These are phyloP conservation scores for Cyanoramphus novaezelandiae DNA, from an alignment of 2,113 vertebrate species.

Conservation along the genomic window DNA sequence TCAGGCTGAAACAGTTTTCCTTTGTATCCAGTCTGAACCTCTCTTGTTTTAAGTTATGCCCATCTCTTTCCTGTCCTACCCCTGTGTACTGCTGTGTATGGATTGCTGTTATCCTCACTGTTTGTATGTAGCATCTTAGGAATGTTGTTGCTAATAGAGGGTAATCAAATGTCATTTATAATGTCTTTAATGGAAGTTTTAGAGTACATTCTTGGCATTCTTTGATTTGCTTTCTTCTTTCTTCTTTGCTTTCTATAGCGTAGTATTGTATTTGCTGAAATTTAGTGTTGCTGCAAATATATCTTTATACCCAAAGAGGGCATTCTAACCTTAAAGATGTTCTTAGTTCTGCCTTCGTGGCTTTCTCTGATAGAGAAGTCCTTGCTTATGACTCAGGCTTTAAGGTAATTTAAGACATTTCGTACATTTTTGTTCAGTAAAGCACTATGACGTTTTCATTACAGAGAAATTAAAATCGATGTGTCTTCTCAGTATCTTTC, in stretches of 20 bases:
- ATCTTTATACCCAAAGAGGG: slow-evolving; percentile 73
- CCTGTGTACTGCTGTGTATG: neutral
- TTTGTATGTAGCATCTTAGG: neutral
- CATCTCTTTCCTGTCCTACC: neutral
- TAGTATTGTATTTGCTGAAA: neutral
- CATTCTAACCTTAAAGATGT: slow-evolving; percentile 69
- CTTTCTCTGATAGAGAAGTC: neutral
- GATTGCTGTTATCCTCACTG: neutral
- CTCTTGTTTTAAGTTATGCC: neutral
- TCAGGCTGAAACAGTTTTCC: neutral
- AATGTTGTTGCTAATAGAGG: neutral
- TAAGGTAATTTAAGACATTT: slow-evolving; percentile 22
- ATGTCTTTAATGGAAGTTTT: neutral
- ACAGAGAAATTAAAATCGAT: neutral
- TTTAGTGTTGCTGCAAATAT: slow-evolving; percentile 23
- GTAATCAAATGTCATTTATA: neutral
- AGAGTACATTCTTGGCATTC: neutral
- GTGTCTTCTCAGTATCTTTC: neutral
- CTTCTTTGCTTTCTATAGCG: no score
- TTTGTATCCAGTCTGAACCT: neutral
- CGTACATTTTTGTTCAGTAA: neutral
- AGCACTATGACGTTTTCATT: neutral
- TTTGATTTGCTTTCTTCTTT: neutral
- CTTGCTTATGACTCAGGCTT: slow-evolving; percentile 1
- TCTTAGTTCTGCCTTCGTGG: neutral